Conservation (phyloP, 2,888 invertebrate genomes). For the Trachelus iudaicus region DNA sequence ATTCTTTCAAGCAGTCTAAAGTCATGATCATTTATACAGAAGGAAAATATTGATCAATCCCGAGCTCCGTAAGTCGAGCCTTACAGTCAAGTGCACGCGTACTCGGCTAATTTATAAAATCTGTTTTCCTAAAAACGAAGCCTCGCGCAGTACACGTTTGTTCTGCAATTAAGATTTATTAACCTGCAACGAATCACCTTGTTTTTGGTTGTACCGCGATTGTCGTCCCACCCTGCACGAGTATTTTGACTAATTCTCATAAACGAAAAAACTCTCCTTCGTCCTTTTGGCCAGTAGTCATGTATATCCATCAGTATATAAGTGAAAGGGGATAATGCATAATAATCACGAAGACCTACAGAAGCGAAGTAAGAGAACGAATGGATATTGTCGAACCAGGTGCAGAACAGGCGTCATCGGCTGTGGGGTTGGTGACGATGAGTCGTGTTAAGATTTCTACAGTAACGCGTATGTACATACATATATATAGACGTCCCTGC, state of each 20-base stretch:
- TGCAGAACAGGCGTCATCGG: not conserved
- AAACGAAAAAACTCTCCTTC: not conserved
- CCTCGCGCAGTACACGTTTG: too few relatives aligned
- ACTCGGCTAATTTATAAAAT: slow-evolving; percentile 12
- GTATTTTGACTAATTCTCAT: not conserved
- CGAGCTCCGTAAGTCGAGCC: too few relatives aligned
- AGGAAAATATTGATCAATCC: too few relatives aligned
- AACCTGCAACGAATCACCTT: too few relatives aligned
- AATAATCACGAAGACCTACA: not conserved
- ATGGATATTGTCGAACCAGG: not conserved
- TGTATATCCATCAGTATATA: not conserved
- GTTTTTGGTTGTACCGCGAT: too few relatives aligned
- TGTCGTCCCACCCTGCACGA: not conserved
- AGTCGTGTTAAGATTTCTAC: not conserved
- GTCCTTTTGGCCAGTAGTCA: not conserved
- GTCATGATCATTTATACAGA: too few relatives aligned
- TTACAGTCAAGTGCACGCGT: slow-evolving; percentile 44
- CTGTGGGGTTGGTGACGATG: not conserved
- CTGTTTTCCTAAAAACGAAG: too few relatives aligned
- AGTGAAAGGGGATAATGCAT: not conserved
- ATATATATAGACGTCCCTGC: not conserved
- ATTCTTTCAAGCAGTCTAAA: too few relatives aligned
- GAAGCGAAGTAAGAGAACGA: not conserved
- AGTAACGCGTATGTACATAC: not conserved
- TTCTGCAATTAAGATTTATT: too few relatives aligned